phyloP scores from a whole-genome alignment of 1,140 invertebrate genomes.

The Reticulitermes speratus region DNA sequence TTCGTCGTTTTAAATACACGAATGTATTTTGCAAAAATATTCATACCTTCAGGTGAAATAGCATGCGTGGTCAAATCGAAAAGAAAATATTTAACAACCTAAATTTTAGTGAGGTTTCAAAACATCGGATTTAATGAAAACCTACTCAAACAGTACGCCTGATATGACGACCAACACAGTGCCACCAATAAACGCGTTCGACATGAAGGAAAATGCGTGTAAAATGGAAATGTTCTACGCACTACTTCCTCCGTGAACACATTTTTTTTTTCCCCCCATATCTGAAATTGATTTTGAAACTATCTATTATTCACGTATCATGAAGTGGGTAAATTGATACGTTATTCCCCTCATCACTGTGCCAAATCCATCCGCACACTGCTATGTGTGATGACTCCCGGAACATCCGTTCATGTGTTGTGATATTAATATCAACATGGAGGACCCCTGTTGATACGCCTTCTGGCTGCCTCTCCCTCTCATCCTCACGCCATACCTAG shows the following conservation, averaged over 20 bases:
- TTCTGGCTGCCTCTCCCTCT: neutral
- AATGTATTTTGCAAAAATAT: too few species aligned
- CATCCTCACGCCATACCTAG: neutral
- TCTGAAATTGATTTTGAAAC: too few species aligned
- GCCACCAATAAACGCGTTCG: neutral
- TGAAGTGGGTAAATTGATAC: neutral
- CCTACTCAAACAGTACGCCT: too few species aligned
- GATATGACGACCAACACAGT: too few species aligned
- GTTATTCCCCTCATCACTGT: neutral
- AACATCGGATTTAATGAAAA: too few species aligned
- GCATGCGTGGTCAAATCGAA: too few species aligned
- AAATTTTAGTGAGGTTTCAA: too few species aligned
- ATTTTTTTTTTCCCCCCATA: neutral
- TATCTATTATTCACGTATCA: slow-evolving; percentile 1
- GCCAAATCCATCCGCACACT: neutral
- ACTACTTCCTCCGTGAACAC: neutral
- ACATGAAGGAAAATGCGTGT: too few species aligned
- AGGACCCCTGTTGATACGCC: neutral
- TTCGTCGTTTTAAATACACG: too few species aligned
- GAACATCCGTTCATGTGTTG: neutral
- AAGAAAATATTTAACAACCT: too few species aligned
- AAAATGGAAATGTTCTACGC: neutral
- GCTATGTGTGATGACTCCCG: too few species aligned
- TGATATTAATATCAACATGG: neutral
- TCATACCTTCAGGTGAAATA: too few species aligned